Evolutionary conservation across 2,888 invertebrate species (phyloP).

Genomic region (Mimas tiliae): DNA sequence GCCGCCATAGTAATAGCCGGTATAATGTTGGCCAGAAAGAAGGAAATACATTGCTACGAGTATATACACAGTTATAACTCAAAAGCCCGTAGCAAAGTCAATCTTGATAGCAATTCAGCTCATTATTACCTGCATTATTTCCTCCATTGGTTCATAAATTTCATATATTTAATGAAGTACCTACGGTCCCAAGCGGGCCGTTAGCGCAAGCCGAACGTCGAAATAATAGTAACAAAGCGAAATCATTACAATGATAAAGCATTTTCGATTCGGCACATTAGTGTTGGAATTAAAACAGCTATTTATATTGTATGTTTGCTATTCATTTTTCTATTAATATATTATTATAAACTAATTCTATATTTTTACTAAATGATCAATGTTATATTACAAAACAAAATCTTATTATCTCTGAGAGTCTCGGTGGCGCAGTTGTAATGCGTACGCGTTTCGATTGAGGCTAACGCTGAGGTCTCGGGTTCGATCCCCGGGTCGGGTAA

Average conservation of each 20-base stretch:
- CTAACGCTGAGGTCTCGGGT: too few relatives aligned
- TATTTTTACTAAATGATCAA: too few relatives aligned
- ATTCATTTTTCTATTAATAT: too few relatives aligned
- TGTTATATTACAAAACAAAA: too few relatives aligned
- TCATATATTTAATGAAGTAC: slow-evolving; percentile 46
- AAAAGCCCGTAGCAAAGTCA: background rate
- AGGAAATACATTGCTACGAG: background rate
- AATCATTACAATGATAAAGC: slow-evolving; percentile 19
- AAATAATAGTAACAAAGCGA: slow-evolving; percentile 24
- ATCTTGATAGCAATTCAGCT: background rate
- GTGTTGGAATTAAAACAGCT: slow-evolving; percentile 14
- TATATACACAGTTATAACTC: background rate
- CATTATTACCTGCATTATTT: slow-evolving; percentile 12
- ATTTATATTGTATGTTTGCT: background rate
- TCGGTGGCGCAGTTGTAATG: too few relatives aligned
- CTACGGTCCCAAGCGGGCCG: slow-evolving; percentile 42
- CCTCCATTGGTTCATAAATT: slow-evolving; percentile 45
- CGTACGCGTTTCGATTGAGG: too few relatives aligned
- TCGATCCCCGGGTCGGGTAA: too few relatives aligned
- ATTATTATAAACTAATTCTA: too few relatives aligned
- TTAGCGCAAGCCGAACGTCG: slow-evolving; percentile 30
- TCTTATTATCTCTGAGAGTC: too few relatives aligned
- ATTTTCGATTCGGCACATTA: slow-evolving; percentile 17
- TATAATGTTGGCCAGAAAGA: too few relatives aligned
- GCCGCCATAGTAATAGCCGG: too few relatives aligned